These are phyloP conservation scores for Mesitornis unicolor DNA, from an alignment of 2,113 vertebrate species.

Conservation along the genomic window DNA sequence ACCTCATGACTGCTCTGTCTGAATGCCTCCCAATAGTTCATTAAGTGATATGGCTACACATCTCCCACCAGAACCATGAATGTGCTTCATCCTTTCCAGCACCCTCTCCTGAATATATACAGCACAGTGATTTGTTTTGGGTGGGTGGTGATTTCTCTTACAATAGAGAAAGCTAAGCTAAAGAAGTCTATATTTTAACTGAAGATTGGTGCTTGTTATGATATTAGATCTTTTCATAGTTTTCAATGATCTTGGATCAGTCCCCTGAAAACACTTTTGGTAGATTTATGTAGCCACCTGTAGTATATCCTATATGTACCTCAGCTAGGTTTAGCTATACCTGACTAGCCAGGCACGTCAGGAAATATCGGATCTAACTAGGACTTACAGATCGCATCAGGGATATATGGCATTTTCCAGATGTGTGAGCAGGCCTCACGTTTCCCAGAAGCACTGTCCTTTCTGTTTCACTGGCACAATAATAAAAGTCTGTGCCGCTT, in stretches of 20 bases:
- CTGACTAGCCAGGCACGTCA: neutral
- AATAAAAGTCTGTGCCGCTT: neutral
- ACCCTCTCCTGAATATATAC: neutral
- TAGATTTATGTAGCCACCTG: neutral
- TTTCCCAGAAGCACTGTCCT: neutral
- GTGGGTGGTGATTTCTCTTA: neutral
- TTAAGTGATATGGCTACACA: neutral
- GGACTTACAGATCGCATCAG: neutral
- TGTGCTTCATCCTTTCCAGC: neutral
- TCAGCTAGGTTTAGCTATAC: neutral
- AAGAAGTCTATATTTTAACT: neutral
- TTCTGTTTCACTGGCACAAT: neutral
- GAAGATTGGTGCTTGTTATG: neutral
- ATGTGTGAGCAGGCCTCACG: neutral
- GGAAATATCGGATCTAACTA: neutral
- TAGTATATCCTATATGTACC: neutral
- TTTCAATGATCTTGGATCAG: neutral
- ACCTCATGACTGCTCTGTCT: neutral
- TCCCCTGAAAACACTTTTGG: neutral
- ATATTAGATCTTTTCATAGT: neutral
- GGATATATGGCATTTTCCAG: neutral
- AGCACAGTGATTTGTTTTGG: neutral
- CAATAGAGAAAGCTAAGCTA: neutral
- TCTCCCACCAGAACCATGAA: neutral
- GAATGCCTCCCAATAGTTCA: neutral